These are phyloP conservation scores for Poeciliopsis presidionis DNA, from an alignment of 2,797 vertebrate species.

Conservation along the genomic window DNA sequence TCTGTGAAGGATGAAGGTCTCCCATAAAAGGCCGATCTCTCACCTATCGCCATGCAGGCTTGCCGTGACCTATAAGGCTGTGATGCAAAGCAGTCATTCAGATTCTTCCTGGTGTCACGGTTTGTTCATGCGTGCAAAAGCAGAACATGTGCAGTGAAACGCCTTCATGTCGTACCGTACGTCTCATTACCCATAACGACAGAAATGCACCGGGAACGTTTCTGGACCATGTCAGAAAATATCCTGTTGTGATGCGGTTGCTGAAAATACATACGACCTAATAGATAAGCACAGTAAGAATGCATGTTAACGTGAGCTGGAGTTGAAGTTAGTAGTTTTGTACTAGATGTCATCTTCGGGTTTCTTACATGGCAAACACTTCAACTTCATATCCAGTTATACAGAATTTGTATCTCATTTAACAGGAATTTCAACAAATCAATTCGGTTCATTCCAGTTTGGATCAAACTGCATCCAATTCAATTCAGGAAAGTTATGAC, in stretches of 20 bases:
- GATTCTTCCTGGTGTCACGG: not conserved
- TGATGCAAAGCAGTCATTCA: not conserved
- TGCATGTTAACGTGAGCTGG: not conserved
- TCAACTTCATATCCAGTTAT: not conserved
- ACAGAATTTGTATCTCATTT: not conserved
- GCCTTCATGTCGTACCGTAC: not conserved
- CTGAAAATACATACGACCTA: not conserved
- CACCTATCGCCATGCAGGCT: not conserved
- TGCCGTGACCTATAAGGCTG: not conserved
- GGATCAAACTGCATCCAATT: not conserved
- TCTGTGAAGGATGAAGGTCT: conserved; percentile 45
- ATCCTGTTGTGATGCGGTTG: not conserved
- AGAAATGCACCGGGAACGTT: not conserved
- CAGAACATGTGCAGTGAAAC: not conserved
- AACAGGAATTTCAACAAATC: not conserved
- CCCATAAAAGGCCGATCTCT: conserved; percentile 30
- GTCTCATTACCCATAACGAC: not conserved
- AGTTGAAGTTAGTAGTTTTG: not conserved
- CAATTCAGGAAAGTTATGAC: not conserved
- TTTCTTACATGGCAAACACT: not conserved
- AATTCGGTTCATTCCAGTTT: not conserved
- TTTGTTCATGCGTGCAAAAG: not conserved
- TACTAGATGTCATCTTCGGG: not conserved
- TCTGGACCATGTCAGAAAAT: not conserved
- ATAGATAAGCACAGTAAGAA: not conserved